Percentiles rank a stretch among this genome's conserved stretches.
These are phyloP conservation scores for Lacanobia wlatinum DNA, from an alignment of 2,888 invertebrate species.

Conservation along the genomic window DNA sequence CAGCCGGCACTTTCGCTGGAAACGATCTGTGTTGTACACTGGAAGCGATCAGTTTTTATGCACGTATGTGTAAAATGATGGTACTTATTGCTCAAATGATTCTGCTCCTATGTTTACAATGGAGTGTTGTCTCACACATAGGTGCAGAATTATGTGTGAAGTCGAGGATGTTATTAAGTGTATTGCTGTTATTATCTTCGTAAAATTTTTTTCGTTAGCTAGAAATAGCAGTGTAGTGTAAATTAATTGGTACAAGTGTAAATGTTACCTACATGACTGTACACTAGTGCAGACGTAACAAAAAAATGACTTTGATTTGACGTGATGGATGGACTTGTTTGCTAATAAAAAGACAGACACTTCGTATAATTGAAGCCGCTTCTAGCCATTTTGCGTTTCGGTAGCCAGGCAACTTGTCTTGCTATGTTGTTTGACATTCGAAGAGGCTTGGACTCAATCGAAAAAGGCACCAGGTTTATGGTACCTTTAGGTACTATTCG, in stretches of 20 bases:
- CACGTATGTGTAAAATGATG: neutral
- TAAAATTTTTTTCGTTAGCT: slow-evolving; percentile 27
- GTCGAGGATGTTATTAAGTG: slow-evolving; percentile 21
- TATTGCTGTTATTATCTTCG: slow-evolving; percentile 36
- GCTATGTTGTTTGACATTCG: slow-evolving; percentile 45
- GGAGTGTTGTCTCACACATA: slow-evolving; percentile 25
- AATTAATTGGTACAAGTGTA: slow-evolving; percentile 30
- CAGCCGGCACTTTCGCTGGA: slow-evolving; percentile 71
- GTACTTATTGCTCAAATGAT: slow-evolving; percentile 5
- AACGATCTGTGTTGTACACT: slow-evolving; percentile 32
- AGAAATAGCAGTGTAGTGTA: slow-evolving; percentile 40
- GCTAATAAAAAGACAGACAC: slow-evolving; percentile 4
- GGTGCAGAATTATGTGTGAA: slow-evolving; percentile 30
- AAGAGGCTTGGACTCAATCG: slow-evolving; percentile 41
- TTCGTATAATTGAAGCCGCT: slow-evolving; percentile 10
- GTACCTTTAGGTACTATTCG: neutral
- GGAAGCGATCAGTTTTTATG: slow-evolving; percentile 44
- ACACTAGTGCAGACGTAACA: slow-evolving; percentile 14
- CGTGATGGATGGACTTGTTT: slow-evolving; percentile 7
- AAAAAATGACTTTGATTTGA: slow-evolving; percentile 13
- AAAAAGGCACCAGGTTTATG: slow-evolving; percentile 14
- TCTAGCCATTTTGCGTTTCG: slow-evolving; percentile 35
- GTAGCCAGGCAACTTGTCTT: slow-evolving; percentile 35
- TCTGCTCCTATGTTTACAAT: slow-evolving; percentile 13
- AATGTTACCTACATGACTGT: neutral